Conservation (phyloP, 2,113 vertebrate species). For the Pheucticus melanocephalus region DNA sequence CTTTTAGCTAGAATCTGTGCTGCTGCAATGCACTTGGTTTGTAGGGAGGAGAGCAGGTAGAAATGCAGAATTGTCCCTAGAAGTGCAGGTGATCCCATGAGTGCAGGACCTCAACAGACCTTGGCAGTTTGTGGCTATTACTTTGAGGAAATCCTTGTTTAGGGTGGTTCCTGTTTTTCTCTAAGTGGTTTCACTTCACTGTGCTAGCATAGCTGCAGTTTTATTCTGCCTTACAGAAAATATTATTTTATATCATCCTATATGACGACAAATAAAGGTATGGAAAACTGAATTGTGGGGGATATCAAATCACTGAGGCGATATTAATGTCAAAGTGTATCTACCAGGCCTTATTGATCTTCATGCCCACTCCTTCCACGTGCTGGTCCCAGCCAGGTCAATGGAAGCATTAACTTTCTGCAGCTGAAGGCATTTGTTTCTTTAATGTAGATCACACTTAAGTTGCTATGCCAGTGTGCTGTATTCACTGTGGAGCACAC, state of each 20-base stretch:
- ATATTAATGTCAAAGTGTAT: background rate
- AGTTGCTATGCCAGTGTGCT: background rate
- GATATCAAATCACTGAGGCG: background rate
- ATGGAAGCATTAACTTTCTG: background rate
- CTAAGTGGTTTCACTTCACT: background rate
- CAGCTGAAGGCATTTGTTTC: background rate
- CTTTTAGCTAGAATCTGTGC: background rate
- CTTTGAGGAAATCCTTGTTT: background rate
- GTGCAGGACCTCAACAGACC: background rate
- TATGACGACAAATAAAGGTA: background rate
- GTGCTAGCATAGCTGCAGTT: background rate
- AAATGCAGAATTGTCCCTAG: background rate
- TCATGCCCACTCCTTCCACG: background rate
- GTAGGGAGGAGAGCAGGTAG: background rate
- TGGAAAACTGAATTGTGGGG: background rate
- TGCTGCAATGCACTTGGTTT: background rate
- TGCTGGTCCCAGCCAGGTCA: background rate
- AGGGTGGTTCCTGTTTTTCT: background rate
- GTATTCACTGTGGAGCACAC: background rate
- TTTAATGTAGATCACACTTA: background rate
- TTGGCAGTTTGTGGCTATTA: background rate
- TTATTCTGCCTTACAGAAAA: background rate
- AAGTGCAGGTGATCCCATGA: background rate
- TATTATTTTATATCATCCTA: accelerated
- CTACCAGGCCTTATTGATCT: background rate